phyloP scores from a whole-genome alignment of 2,797 vertebrate genomes.

The Hemitrygon akajei region DNA sequence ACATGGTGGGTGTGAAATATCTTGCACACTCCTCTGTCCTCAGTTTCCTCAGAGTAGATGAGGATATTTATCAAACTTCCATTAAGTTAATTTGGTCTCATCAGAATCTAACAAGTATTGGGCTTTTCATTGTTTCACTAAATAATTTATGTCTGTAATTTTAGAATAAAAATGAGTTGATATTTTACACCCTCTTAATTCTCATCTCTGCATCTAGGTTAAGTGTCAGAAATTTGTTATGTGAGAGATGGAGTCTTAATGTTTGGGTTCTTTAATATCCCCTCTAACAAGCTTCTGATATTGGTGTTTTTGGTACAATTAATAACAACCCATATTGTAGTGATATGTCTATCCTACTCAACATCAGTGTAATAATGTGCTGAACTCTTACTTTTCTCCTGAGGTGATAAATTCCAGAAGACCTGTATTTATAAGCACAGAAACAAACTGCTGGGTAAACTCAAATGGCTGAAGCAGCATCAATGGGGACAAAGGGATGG shows the following conservation, averaged over 20 bases:
- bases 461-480: too few relatives aligned
- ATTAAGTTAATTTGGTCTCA: background rate
- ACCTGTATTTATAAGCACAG: background rate
- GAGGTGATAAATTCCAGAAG: background rate
- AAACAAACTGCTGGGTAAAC: too few relatives aligned
- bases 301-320: background rate
- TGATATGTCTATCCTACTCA: background rate
- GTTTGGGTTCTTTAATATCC: background rate
- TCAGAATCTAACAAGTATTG: too few relatives aligned
- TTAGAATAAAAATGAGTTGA: background rate
- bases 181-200: background rate
- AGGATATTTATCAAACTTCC: background rate
- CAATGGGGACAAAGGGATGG: too few relatives aligned
- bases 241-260: background rate
- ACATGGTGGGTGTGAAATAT: background rate
- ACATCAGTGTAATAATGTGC: too few relatives aligned
- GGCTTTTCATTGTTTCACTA: too few relatives aligned
- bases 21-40: background rate
- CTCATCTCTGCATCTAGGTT: background rate
- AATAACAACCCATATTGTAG: background rate
- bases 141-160: background rate
- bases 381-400: too few relatives aligned
- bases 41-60: too few relatives aligned
- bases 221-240: background rate
- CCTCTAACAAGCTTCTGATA: background rate